Conservation (phyloP, 1,140 invertebrate species). For the Zaprionus taronus region DNA sequence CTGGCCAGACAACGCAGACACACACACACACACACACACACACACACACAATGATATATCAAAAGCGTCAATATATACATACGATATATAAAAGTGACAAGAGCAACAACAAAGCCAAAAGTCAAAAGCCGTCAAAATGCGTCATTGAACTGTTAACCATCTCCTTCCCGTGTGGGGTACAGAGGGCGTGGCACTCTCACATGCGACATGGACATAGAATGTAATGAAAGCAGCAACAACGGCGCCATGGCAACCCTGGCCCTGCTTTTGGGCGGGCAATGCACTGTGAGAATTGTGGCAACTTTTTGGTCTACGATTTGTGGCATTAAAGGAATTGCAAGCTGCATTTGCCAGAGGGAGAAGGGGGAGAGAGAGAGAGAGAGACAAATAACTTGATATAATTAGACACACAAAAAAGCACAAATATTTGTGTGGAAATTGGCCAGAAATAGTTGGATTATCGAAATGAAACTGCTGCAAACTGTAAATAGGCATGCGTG, state of each 20-base stretch:
- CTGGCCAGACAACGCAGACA: slow-evolving; percentile 47
- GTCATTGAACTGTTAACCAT: slow-evolving; percentile 51
- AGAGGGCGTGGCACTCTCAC: slow-evolving; percentile 11
- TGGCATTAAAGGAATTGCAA: background rate
- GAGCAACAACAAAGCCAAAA: slow-evolving; percentile 52
- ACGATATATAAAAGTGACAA: slow-evolving; percentile 49
- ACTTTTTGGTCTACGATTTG: background rate
- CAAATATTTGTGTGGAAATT: background rate
- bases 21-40: background rate
- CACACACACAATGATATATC: slow-evolving; percentile 14
- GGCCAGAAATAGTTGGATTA: background rate
- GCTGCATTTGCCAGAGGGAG: background rate
- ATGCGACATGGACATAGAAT: slow-evolving; percentile 8
- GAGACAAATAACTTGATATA: background rate
- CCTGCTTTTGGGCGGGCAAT: too few relatives aligned
- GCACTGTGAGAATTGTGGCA: background rate
- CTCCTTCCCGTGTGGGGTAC: background rate
- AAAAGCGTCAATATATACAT: slow-evolving; percentile 65
- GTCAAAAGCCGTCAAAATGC: slow-evolving; percentile 76
- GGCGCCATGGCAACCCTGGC: slow-evolving; percentile 7
- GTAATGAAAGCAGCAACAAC: slow-evolving; percentile 16
- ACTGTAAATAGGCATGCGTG: too few relatives aligned
- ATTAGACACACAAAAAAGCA: background rate
- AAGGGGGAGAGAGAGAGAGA: too few relatives aligned
- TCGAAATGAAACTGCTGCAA: background rate